Base-by-base conservation (phyloP, 2,113 vertebrate species). In the Columbina picui region DNA sequence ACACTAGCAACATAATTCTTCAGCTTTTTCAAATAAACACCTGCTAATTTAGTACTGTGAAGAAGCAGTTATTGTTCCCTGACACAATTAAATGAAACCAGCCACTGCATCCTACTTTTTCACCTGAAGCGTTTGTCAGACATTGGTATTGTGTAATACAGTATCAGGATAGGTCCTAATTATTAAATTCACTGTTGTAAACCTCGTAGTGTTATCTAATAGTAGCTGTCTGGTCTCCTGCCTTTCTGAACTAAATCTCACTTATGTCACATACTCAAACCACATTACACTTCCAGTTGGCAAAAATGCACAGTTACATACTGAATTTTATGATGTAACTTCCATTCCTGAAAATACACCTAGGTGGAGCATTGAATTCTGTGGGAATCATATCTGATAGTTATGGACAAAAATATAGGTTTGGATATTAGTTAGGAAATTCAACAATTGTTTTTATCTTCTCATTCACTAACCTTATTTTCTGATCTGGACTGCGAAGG, bases 61-160 rank as follows among this genome's bases (percentile, higher is more conserved):
- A 76, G 53, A 78, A 63, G 26, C 80, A 86, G 63, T 20, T 0
- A 52, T 57, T 7, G 6, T 27, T 84, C 9, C 23, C 13, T 4
- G 38, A 26, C 0, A 0, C 15, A 52, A 13, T 47, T 12, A 13
- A 52, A 23, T 49, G 30, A 83, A 90, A 74, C 2, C 1, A 1
- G 57, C 2, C 57, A 43, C 53, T n/a, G 13, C 20, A 25, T 25
- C 69, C 68, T 53, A 22, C 13, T 74, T 26, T 38, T 67, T 69
- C 57, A 90, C n/a, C 49, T 60, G 45, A 68, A 43, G 16, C 45
- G 22, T 69, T 71, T 61, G 47, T 55, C 36, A 57, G 41, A 18
- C 34, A 10, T 20, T 50, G 13, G 14, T 32, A 25, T 32, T 49
- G 8, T 47, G 12, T 16, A 79, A 80, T 9, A 8, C 7, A 38